Conservation (phyloP, 1,140 invertebrate species). For the Chelonus insularis region DNA sequence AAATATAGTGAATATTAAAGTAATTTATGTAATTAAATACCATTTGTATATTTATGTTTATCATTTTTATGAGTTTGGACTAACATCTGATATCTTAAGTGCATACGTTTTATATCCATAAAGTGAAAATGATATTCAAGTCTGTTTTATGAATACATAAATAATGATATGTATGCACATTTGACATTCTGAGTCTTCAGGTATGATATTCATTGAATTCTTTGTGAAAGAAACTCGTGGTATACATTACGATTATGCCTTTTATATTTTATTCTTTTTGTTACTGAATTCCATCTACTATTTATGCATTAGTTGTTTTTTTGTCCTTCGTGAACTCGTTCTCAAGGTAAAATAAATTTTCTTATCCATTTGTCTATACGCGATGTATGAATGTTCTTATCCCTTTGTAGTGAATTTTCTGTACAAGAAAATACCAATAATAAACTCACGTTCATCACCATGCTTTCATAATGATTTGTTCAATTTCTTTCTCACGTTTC, state of each 20-base stretch:
- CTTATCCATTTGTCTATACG: slow-evolving; percentile 1
- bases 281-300: slow-evolving; percentile 2
- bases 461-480: too few relatives aligned
- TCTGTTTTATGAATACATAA: slow-evolving; percentile 24
- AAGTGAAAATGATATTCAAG: slow-evolving; percentile 23
- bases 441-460: too few relatives aligned
- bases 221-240: slow-evolving; percentile 18
- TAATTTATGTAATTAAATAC: too few relatives aligned
- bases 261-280: slow-evolving; percentile 16
- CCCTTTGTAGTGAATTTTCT: not conserved
- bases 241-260: slow-evolving; percentile 22
- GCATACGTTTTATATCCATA: slow-evolving; percentile 19
- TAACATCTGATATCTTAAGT: slow-evolving; percentile 27
- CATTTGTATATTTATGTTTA: slow-evolving; percentile 6
- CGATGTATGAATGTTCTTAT: not conserved
- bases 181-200: slow-evolving; percentile 22
- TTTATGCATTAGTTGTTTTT: slow-evolving; percentile 20
- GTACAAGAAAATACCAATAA: too few relatives aligned
- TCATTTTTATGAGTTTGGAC: slow-evolving; percentile 2
- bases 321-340: slow-evolving; percentile 19
- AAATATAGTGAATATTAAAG: too few relatives aligned
- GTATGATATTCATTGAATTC: slow-evolving; percentile 25
- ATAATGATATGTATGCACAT: slow-evolving; percentile 24
- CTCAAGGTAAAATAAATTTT: slow-evolving; percentile 19
- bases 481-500: too few relatives aligned